These are phyloP conservation scores for Grallaria varia DNA, from an alignment of 2,113 vertebrate species.

Conservation along the genomic window DNA sequence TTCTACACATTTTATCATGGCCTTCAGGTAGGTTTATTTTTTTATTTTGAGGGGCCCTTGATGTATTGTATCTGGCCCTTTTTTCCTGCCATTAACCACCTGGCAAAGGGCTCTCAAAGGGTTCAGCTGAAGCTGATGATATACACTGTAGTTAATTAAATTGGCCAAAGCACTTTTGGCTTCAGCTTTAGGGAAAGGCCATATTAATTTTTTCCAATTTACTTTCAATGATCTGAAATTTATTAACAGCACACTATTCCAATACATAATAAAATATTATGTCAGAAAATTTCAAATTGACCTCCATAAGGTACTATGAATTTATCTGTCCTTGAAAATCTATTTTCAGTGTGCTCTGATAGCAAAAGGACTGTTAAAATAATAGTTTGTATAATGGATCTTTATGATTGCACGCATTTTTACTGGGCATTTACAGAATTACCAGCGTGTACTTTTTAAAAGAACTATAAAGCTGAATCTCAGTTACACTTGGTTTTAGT, in stretches of 20 bases:
- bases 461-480: background rate
- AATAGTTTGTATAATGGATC: background rate
- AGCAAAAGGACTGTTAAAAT: background rate
- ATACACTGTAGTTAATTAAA: background rate
- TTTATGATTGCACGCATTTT: background rate
- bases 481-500: background rate
- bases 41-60: background rate
- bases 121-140: background rate
- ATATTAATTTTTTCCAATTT: conserved; percentile 3
- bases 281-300: background rate
- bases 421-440: background rate
- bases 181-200: background rate
- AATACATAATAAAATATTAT: background rate
- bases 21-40: background rate
- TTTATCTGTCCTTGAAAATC: background rate
- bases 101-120: background rate
- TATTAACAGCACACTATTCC: background rate
- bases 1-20: background rate
- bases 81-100: background rate
- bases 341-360: background rate
- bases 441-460: background rate
- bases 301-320: background rate
- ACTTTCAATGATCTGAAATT: background rate
- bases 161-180: background rate
- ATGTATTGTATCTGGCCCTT: background rate